Evolutionary conservation across 2,113 vertebrate genomes (phyloP), one percentile per base, ranked within the genome.

Genomic region (Crotalus helleri): DNA sequence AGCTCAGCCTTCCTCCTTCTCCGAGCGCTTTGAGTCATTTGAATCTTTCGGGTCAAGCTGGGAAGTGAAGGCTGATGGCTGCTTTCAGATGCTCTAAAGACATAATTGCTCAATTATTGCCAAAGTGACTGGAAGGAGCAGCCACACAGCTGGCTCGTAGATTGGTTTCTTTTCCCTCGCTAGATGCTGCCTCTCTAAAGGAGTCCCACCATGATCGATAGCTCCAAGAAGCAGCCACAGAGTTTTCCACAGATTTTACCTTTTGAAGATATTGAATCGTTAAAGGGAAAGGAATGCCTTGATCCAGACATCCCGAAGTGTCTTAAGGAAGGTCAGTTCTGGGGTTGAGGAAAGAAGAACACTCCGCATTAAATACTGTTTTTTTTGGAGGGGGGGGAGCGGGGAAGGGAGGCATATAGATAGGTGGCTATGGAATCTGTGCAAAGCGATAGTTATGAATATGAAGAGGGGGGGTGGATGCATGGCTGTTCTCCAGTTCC

Each of bases 241-340:
- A 97, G 97, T 94, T 98, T 98, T 59, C 92, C 97, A 0, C 97
- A 98, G 95, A 97, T 98, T 94, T 92, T 98, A 89, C 96, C 97
- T 69, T 95, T 97, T 0, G 97, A 97, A 88, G 97, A 97, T 69
- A 95, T 96, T 7, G 97, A 98, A 90, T 95, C 97, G 0, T 94
- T 97, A 92, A 98, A 98, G 97, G 98, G 97, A 90, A 98, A 98
- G 96, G 98, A 98, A 98, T 98, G 98, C 94, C 97, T 97, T 95
- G 98, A 98, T 87, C 95, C 94, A 91, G 97, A 93, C 97, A 97
- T 96, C 97, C 98, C 98, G 96, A 98, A 97, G 93, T 98, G 97
- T 96, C 98, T 98, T 74, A 98, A 97, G 97, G 98, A 98, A 98
- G 98, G 98, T 98, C 97, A 98, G 92, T 96, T 85, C 95, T 61